Evolutionary conservation across 2,888 invertebrate species (phyloP).

Genomic region (Eristalis intricaria): DNA sequence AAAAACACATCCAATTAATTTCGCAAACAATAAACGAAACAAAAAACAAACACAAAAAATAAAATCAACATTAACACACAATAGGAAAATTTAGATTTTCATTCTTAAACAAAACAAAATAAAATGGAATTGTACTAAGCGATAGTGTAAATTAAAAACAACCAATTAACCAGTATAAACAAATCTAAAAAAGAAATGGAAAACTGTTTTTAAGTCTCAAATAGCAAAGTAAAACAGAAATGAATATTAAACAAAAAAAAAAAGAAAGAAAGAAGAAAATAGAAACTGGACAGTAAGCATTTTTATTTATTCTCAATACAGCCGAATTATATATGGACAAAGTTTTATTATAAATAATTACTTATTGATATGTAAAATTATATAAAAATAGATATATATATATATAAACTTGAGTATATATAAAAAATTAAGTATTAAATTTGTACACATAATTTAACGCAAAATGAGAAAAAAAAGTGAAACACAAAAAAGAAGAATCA

Average conservation of each 20-base stretch:
- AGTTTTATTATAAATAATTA: slow-evolving; percentile 59
- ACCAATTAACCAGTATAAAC: slow-evolving; percentile 9
- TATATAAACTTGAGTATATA: slow-evolving; percentile 47
- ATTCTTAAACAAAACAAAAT: slow-evolving; percentile 21
- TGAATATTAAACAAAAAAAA: slow-evolving; percentile 3
- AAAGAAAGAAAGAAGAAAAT: not conserved
- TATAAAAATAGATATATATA: slow-evolving; percentile 35
- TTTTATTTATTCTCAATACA: slow-evolving; percentile 40
- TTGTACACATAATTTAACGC: slow-evolving; percentile 63
- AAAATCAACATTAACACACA: slow-evolving; percentile 20
- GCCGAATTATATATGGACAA: slow-evolving; percentile 31
- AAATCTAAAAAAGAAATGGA: not conserved
- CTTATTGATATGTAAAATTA: slow-evolving; percentile 56
- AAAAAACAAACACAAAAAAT: slow-evolving; percentile 9
- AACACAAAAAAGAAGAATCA: slow-evolving; percentile 16
- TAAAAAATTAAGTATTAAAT: slow-evolving; percentile 51
- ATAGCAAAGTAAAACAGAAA: slow-evolving; percentile 12
- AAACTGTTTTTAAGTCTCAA: slow-evolving; percentile 10
- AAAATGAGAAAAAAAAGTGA: slow-evolving; percentile 30
- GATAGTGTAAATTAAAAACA: slow-evolving; percentile 42
- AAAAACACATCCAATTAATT: not conserved
- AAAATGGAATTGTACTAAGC: slow-evolving; percentile 40
- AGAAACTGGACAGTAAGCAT: slow-evolving; percentile 4
- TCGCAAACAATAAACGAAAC: not conserved
- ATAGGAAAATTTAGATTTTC: slow-evolving; percentile 44